Conservation (phyloP, 37 sponge, comb jelly and placozoan genomes). For the Geodia barretti region DNA sequence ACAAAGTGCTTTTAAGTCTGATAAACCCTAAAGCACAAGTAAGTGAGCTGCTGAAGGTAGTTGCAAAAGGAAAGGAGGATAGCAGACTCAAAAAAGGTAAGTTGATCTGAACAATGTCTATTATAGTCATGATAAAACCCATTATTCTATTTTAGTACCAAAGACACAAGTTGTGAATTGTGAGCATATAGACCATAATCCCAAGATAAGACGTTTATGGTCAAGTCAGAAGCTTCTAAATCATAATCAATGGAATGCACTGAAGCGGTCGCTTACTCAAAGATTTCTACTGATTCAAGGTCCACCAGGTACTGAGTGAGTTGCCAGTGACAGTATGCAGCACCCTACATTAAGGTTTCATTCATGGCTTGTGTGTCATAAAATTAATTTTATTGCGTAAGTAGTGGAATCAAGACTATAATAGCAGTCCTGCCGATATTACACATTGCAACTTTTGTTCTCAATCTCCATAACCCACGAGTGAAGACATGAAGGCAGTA, state of each 20-base stretch:
- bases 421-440: no score
- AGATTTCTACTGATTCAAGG: conserved; percentile 50
- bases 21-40: background rate
- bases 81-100: background rate
- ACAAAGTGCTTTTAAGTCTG: conserved; percentile 14
- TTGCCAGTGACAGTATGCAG: background rate
- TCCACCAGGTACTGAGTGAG: conserved; percentile 35
- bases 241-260: conserved; percentile 1
- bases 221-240: conserved; percentile 1
- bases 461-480: no score
- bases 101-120: background rate
- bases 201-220: conserved; percentile 3
- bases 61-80: conserved; percentile 16
- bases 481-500: no score
- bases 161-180: background rate
- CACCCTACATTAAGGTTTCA: no score
- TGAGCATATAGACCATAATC: background rate
- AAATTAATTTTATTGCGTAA: background rate
- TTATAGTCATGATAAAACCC: background rate
- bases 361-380: background rate
- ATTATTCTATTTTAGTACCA: background rate
- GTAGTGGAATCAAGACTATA: no score
- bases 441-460: no score
- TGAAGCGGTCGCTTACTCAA: conserved; percentile 1
- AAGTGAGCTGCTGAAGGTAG: background rate